Evolutionary conservation across 2,888 invertebrate species (phyloP).

Genomic region (Drosophila helvetica): DNA sequence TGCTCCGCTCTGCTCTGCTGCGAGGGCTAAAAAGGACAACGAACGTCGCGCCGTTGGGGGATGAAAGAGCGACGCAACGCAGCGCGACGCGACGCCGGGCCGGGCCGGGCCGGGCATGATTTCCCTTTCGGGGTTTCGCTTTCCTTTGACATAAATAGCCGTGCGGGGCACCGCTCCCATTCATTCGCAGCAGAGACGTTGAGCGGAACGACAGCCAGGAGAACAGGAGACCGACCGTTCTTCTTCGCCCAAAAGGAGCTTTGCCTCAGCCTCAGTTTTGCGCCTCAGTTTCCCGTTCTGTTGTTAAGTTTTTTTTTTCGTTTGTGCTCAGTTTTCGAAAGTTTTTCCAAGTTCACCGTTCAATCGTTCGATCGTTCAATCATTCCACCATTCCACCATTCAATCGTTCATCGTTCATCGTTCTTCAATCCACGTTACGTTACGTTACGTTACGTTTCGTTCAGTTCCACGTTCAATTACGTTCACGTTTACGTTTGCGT

Average conservation of each 20-base stretch:
- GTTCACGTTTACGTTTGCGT: slow-evolving; percentile 47
- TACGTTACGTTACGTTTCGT: slow-evolving; percentile 13
- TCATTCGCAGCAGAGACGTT: slow-evolving; percentile 84
- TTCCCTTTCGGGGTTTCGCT: slow-evolving; percentile 81
- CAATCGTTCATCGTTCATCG: slow-evolving; percentile 1
- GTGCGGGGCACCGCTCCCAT: slow-evolving; percentile 81
- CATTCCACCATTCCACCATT: slow-evolving; percentile 13
- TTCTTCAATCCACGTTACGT: slow-evolving; percentile 18
- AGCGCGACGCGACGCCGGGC: slow-evolving; percentile 38
- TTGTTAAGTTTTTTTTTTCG: slow-evolving; percentile 65
- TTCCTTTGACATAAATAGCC: slow-evolving; percentile 83
- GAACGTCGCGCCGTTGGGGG: slow-evolving; percentile 69
- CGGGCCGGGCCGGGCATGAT: slow-evolving; percentile 53
- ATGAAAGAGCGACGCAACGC: slow-evolving; percentile 71
- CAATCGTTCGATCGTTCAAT: background rate
- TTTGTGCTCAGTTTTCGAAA: slow-evolving; percentile 1
- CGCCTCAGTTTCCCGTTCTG: slow-evolving; percentile 68
- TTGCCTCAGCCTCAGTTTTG: slow-evolving; percentile 36
- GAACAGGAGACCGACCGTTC: slow-evolving; percentile 64
- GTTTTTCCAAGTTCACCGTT: slow-evolving; percentile 30
- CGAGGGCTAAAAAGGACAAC: slow-evolving; percentile 82
- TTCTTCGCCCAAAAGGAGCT: slow-evolving; percentile 52
- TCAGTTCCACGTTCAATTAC: background rate
- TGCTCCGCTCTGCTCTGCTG: background rate
- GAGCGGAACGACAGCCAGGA: slow-evolving; percentile 61